phyloP scores from a whole-genome alignment of 2,797 vertebrate genomes.

The Acrossocheilus fasciatus region DNA sequence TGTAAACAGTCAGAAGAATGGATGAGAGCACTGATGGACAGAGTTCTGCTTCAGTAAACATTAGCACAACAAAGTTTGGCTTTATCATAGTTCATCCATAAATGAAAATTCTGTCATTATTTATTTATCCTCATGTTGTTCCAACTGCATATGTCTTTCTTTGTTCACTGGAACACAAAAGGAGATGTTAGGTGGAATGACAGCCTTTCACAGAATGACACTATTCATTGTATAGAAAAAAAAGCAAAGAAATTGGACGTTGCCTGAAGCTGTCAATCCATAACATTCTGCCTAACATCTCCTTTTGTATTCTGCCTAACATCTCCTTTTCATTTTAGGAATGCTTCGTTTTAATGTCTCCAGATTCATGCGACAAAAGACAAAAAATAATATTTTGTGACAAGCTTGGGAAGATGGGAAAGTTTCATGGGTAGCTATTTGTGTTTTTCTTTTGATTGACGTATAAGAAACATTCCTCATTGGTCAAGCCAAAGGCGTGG shows the following conservation, averaged over 20 bases:
- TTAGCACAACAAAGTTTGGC: not conserved
- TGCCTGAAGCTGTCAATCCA: not conserved
- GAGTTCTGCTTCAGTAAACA: not conserved
- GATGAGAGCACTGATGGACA: not conserved
- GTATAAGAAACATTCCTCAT: not conserved
- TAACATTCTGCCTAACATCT: not conserved
- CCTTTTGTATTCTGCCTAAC: not conserved
- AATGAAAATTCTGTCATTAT: not conserved
- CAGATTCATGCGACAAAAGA: not conserved
- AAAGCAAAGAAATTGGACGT: not conserved
- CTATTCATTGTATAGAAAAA: not conserved
- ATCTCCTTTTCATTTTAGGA: not conserved
- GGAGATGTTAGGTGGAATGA: constrained; percentile 4
- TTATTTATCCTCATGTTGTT: not conserved
- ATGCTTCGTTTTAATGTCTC: not conserved
- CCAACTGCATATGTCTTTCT: not conserved
- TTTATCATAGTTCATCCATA: not conserved
- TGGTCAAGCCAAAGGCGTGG: constrained; percentile 2
- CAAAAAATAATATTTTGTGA: not conserved
- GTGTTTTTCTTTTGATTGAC: constrained; percentile 1
- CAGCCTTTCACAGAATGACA: constrained; percentile 20
- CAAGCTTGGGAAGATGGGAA: not conserved
- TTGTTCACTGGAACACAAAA: constrained; percentile 16
- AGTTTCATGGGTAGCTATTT: not conserved
- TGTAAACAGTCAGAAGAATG: constrained; percentile 8